Percentiles rank a stretch among this genome's conserved stretches.
These are phyloP conservation scores for Cnemophilus loriae DNA, from an alignment of 2,113 vertebrate genomes.

Conservation along the genomic window DNA sequence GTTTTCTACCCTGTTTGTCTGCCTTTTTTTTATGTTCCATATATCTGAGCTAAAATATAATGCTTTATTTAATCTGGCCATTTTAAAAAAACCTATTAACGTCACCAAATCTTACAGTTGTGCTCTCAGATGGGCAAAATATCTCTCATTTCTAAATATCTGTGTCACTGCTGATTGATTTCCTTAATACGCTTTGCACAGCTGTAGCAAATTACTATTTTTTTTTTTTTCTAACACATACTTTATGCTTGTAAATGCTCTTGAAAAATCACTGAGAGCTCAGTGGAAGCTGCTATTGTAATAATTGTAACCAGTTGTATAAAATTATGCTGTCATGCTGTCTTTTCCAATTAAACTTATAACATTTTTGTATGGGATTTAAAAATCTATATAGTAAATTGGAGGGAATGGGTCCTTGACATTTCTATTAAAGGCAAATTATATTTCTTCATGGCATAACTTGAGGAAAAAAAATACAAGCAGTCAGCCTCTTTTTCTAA, in stretches of 20 bases:
- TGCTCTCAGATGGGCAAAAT: background rate
- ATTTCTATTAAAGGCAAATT: conserved; percentile 21
- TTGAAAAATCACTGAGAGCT: conserved; percentile 8
- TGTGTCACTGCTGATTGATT: conserved; percentile 20
- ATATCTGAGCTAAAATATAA: background rate
- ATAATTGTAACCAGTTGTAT: conserved; percentile 18
- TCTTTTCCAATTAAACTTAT: conserved; percentile 29
- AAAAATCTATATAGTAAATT: conserved; percentile 4
- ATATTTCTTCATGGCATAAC: background rate
- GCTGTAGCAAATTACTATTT: background rate
- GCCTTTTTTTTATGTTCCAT: background rate
- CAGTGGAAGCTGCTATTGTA: conserved; percentile 10
- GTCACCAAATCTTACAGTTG: background rate
- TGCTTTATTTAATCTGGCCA: background rate
- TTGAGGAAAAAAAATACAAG: background rate
- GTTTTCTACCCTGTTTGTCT: background rate
- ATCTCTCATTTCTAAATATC: background rate
- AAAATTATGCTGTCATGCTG: conserved; percentile 33
- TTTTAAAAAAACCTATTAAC: background rate
- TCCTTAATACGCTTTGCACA: conserved; percentile 25
- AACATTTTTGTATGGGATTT: background rate
- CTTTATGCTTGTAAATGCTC: conserved; percentile 4
- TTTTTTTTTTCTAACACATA: background rate
- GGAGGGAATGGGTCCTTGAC: conserved; percentile 1
- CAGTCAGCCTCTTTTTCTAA: background rate